phyloP scores from a whole-genome alignment of 2,113 vertebrate species.

The Maccullochella peelii region DNA sequence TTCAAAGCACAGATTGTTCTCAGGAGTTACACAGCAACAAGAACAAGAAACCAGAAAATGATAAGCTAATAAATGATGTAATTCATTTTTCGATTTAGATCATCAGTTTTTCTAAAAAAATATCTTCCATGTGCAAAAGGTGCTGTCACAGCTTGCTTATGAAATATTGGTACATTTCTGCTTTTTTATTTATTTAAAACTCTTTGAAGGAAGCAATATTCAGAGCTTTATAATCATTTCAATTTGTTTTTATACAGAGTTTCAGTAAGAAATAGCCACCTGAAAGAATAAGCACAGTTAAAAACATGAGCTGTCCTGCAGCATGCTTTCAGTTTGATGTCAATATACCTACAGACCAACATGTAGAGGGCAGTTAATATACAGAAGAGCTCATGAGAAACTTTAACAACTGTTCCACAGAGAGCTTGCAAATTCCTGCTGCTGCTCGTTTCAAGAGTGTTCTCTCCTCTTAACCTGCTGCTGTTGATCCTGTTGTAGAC shows the following conservation, averaged over 20 bases:
- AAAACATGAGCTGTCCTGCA: neutral
- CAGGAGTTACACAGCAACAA: conserved; percentile 9
- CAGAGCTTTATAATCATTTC: neutral
- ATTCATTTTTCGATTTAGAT: too few species aligned
- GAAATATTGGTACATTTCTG: neutral
- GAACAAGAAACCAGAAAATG: conserved; percentile 8
- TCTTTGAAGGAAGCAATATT: neutral
- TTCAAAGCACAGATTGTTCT: conserved; percentile 21
- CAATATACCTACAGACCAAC: neutral
- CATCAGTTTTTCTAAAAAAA: neutral
- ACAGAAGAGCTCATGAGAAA: neutral
- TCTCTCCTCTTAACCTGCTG: neutral
- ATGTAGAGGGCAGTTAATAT: neutral
- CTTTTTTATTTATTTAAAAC: neutral
- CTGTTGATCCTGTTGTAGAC: conserved; percentile 78
- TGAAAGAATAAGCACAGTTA: neutral
- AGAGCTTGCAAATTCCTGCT: neutral
- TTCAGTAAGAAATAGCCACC: neutral
- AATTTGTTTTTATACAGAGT: neutral
- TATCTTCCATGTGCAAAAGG: neutral
- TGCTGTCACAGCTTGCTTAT: neutral
- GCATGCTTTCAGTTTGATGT: neutral
- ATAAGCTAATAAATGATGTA: conserved; percentile 1
- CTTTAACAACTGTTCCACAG: neutral
- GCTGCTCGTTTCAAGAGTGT: neutral